Evolutionary conservation across 2,888 invertebrate genomes (phyloP), one percentile per base, ranked within the genome.

Genomic region (Gnatocerus cornutus): DNA sequence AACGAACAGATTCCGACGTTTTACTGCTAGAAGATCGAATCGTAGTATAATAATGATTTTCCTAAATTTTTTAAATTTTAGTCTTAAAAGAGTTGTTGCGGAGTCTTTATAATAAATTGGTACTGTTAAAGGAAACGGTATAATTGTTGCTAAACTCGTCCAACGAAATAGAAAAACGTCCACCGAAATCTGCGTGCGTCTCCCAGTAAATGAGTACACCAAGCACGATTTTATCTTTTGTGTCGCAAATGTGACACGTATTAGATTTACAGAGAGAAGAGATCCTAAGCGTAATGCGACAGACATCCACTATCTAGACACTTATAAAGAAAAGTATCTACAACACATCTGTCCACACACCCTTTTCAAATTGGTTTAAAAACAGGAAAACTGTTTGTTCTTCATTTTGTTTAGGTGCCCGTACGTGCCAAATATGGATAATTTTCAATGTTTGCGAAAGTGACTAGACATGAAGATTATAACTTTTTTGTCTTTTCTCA

Each of bases 201-300:
- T n/a, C 1, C 33, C 33, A 33, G 10, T 13, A 43, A 56, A 45
- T 45, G 43, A 21, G 29, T 41, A 59, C 45, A n/a, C 14, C 14
- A 16, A 45, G 46, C 30, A 59, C 48, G 48, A 21, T 48, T 48
- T 61, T 63, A 52, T 63, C 52, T 27, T 63, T 48, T 52, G 10
- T 16, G 37, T 55, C 37, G 41, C 27, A 63, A 39, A 33, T 33
- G 63, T 63, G 63, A 63, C 63, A 63, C 52, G 63, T 63, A 63
- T 52, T 63, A 50, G 63, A 63, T 63, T 63, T 63, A 63, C 41
- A 52, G n/a, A 50, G 39, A 46, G 33, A 33, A n/a, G 33, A 33
- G 33, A 33, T 33, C n/a, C 33, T 33, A 33, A 33, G 33, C 9
- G 33, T 33, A 33, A 33, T 33, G 3, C 9, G 33, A 33, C 33